These are phyloP conservation scores for Ondatra zibethicus DNA, from an alignment of 2,113 vertebrate species.

Conservation along the genomic window DNA sequence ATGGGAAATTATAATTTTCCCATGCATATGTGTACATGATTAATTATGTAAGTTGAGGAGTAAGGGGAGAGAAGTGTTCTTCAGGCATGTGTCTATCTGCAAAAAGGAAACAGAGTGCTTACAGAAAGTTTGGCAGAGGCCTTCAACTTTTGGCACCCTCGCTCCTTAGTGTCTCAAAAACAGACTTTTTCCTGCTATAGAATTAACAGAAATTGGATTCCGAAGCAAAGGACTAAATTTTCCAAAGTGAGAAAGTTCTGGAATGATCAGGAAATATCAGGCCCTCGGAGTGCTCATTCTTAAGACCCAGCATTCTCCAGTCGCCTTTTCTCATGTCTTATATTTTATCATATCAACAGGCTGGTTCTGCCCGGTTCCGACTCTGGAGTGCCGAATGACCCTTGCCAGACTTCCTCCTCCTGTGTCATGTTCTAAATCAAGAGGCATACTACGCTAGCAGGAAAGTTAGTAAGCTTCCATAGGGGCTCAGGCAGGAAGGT, in stretches of 20 bases:
- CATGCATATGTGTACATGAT: background rate
- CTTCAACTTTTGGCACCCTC: background rate
- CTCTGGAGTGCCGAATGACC: background rate
- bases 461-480: background rate
- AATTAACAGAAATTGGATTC: background rate
- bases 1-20: background rate
- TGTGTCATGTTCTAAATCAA: background rate
- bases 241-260: background rate
- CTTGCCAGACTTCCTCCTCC: background rate
- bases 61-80: background rate
- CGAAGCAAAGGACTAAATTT: background rate
- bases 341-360: background rate
- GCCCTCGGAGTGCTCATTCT: background rate
- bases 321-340: background rate
- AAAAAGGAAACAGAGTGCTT: background rate
- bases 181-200: background rate
- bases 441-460: too few relatives aligned
- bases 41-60: conserved; percentile 24
- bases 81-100: background rate
- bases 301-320: background rate
- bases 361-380: background rate
- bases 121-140: background rate
- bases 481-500: background rate
- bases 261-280: background rate
- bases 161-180: background rate